Percentiles rank a stretch among this genome's conserved stretches.
Evolutionary conservation across 2,797 vertebrate genomes (phyloP).

Genomic region (Clarias pachynema): DNA sequence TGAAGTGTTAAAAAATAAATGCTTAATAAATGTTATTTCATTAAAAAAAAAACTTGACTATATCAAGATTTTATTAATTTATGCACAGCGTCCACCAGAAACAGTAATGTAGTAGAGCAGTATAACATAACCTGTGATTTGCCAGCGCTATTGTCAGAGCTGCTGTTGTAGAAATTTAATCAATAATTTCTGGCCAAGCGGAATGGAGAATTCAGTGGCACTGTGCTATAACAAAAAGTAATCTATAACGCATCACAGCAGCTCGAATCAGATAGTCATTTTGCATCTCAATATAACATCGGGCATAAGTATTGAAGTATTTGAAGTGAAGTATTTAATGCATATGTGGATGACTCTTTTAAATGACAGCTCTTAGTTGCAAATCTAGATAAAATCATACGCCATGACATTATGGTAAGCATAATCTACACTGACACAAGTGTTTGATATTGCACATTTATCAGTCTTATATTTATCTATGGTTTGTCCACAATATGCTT

Average conservation of each 20-base stretch:
- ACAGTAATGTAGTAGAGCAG: neutral
- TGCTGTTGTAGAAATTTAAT: neutral
- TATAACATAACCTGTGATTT: neutral
- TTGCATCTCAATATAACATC: neutral
- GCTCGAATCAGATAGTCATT: constrained; percentile 4
- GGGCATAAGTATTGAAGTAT: no score
- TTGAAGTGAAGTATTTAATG: constrained; percentile 30
- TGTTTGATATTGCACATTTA: neutral
- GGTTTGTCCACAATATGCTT: constrained; percentile 28
- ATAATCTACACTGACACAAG: neutral
- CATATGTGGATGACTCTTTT: constrained; percentile 17
- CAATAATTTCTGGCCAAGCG: neutral
- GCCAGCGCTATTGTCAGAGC: neutral
- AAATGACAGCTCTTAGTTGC: neutral
- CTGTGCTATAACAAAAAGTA: neutral
- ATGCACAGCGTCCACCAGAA: neutral
- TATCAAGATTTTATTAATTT: neutral
- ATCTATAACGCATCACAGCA: constrained; percentile 39
- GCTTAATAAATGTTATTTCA: neutral
- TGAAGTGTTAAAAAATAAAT: neutral
- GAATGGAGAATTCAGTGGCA: neutral
- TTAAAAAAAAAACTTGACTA: neutral
- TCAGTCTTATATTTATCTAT: constrained; percentile 7
- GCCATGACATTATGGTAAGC: neutral
- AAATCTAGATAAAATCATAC: neutral